Percentiles rank a stretch among this genome's conserved stretches.
phyloP scores from a whole-genome alignment of 2,113 vertebrate species.

The Lethenteron camtschaticum region DNA sequence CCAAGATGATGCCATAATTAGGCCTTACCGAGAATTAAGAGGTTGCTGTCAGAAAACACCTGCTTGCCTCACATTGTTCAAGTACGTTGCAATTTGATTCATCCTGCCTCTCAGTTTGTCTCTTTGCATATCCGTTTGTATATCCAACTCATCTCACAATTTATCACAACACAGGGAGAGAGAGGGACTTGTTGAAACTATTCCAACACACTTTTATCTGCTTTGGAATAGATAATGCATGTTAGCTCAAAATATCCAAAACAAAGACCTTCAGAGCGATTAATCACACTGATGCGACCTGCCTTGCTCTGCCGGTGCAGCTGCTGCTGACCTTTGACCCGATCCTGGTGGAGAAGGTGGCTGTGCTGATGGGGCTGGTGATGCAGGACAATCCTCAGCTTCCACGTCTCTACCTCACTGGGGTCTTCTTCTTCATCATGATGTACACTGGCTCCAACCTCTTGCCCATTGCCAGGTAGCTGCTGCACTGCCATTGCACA shows the following conservation, averaged over 20 bases:
- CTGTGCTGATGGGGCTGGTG: slow-evolving; percentile 54
- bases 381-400: slow-evolving; percentile 96
- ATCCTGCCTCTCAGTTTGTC: neutral
- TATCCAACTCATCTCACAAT: neutral
- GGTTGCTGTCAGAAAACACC: slow-evolving; percentile 65
- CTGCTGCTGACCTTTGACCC: slow-evolving; percentile 94
- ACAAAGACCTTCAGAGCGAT: no score
- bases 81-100: slow-evolving; percentile 21
- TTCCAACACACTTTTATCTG: no score
- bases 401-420: slow-evolving; percentile 80
- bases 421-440: slow-evolving; percentile 98
- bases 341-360: slow-evolving; percentile 91
- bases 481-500: no score
- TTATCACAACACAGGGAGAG: neutral
- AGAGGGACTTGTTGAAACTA: no score
- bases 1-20: slow-evolving; percentile 84
- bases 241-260: no score
- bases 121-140: neutral
- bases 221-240: no score
- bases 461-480: slow-evolving; percentile 78
- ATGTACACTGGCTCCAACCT: slow-evolving; percentile 99
- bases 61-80: slow-evolving; percentile 91
- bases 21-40: slow-evolving; percentile 81
- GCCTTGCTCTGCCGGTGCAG: slow-evolving; percentile 23
- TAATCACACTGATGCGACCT: neutral